Base-by-base conservation (phyloP, 2,888 invertebrate genomes). In the Ennomos fuscantarius region DNA sequence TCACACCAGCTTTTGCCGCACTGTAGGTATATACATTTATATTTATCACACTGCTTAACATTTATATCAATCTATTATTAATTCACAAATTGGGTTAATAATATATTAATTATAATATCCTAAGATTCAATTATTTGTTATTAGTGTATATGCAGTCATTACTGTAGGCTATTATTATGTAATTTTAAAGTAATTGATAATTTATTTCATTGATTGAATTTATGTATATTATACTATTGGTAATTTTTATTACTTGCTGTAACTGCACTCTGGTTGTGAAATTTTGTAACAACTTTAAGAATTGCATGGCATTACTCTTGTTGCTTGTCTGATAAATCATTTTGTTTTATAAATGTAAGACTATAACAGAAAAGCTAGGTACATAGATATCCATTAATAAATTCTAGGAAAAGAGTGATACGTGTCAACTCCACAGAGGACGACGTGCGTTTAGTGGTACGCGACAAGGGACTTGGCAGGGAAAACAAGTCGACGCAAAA, bases 401-500 rank as follows among this genome's bases (percentile, higher is more conserved):
- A 92, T 94, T 94, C 93, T 94, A 94, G 94, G 93, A 94, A 95
- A 93, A 94, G 95, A 93, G 94, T 94, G 93, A 94, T 94, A 90
- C 94, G 94, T 94, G 94, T 94, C 93, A 94, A 93, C 94, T 94
- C 93, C 92, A 94, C 95, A 90, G 94, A 94, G 86, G 95, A 95
- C 92, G 94, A 95, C 91, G 94, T 95, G 90, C 94, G 94, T 92
- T 93, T 95, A 92, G 94, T 95, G 88, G 94, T 94, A 83, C 93
- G 94, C 85, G 95, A 95, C 93, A 94, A 94, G 84, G 95, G 94
- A 90, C 92, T 93, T 86, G 93, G 94, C 81, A 94, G 93, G 87
- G 95, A 95, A 92, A 95, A 94, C 93, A 95, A 95, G 93, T 95
- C 95, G 82, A 95, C 95, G 84, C 95, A 95, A 94, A 95, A 90